Conservation (phyloP, 1,140 invertebrate species). For the Campoletis sonorensis region DNA sequence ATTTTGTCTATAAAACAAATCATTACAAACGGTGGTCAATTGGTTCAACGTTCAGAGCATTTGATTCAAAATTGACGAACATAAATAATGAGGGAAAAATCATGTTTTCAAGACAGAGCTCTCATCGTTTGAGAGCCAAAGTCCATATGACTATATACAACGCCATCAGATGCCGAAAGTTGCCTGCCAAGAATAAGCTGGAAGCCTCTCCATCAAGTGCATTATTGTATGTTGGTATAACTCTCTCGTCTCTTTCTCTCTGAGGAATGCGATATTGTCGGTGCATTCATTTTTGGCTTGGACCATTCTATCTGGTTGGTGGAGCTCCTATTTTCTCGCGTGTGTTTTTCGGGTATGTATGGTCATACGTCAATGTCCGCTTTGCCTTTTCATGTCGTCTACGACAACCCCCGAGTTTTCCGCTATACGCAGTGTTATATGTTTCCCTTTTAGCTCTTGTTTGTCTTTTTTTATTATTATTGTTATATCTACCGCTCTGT, state of each 20-base stretch:
- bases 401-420: constrained; percentile 2
- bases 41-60: neutral
- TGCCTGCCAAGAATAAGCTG: constrained; percentile 71
- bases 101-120: constrained; percentile 21
- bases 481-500: neutral
- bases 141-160: constrained; percentile 25
- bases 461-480: neutral
- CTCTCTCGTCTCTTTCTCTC: neutral
- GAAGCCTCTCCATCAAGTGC: constrained; percentile 69
- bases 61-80: constrained; percentile 22
- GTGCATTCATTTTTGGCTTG: constrained; percentile 34
- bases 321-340: neutral
- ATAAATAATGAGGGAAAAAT: neutral
- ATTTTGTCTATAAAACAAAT: no score
- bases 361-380: constrained; percentile 32
- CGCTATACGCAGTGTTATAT: neutral
- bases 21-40: no score
- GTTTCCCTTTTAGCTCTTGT: constrained; percentile 11
- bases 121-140: constrained; percentile 44
- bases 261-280: constrained; percentile 35
- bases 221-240: constrained; percentile 69
- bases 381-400: constrained; percentile 35
- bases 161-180: constrained; percentile 37
- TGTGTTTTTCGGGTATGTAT: neutral
- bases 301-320: constrained; percentile 25